Conservation (phyloP, 2,113 vertebrate genomes). For the Pseudopipra pipra region DNA sequence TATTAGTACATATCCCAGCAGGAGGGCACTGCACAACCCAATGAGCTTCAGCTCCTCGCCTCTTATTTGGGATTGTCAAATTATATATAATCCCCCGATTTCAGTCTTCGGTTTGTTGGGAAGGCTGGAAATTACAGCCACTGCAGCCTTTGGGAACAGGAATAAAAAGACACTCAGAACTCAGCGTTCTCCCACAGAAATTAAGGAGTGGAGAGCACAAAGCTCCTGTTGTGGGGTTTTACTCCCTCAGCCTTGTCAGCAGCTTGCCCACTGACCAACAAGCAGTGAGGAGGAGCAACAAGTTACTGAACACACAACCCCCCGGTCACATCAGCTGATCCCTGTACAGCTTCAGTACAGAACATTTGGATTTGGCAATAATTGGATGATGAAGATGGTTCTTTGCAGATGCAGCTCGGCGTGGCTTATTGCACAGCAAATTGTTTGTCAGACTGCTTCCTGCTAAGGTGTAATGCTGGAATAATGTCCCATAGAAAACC, state of each 20-base stretch:
- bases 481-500: not conserved
- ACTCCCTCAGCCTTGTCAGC: accelerated
- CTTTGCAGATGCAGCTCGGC: not conserved
- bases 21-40: not conserved
- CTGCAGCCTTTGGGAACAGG: not conserved
- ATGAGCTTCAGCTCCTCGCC: not conserved
- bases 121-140: not conserved
- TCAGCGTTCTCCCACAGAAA: not conserved
- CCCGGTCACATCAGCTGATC: not conserved
- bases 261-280: accelerated
- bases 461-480: not conserved
- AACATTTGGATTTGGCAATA: not conserved
- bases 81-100: not conserved
- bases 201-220: not conserved
- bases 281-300: not conserved
- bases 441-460: not conserved
- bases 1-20: slow-evolving; percentile 8
- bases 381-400: not conserved
- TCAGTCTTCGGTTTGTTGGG: not conserved
- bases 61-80: not conserved
- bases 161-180: not conserved
- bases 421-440: not conserved
- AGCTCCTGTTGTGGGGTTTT: not conserved
- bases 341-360: accelerated
- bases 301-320: not conserved